Percentiles rank a stretch among this genome's conserved stretches.
Evolutionary conservation across 2,113 vertebrate species (phyloP).

Genomic region (Sceloporus tristichus): DNA sequence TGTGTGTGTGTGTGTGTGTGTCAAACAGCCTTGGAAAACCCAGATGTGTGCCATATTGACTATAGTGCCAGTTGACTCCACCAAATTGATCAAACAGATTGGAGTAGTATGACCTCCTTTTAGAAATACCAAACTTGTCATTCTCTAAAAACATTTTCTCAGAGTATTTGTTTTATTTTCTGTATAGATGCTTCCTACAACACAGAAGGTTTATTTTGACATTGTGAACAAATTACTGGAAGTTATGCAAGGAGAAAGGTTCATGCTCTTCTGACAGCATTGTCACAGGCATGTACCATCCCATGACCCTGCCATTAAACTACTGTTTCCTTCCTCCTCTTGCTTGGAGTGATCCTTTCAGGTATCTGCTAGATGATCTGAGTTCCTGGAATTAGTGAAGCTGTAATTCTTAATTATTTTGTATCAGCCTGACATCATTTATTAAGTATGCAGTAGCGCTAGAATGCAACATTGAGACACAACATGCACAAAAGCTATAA

Average conservation of each 20-base stretch:
- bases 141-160: not conserved
- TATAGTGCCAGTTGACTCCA: not conserved
- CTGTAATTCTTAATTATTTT: not conserved
- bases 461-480: no score
- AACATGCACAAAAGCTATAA: not conserved
- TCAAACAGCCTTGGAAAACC: not conserved
- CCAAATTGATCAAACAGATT: not conserved
- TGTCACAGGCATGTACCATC: not conserved
- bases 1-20: not conserved
- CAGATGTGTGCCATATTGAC: not conserved
- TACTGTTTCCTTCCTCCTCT: not conserved
- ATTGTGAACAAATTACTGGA: conserved; percentile 15
- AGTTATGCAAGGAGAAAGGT: not conserved
- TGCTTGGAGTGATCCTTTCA: not conserved
- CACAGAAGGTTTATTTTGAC: not conserved
- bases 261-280: not conserved
- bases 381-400: not conserved
- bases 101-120: not conserved
- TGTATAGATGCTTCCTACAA: not conserved
- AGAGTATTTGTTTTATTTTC: not conserved
- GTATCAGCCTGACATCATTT: not conserved
- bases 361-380: not conserved
- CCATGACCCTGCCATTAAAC: not conserved
- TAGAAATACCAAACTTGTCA: not conserved
- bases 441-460: not conserved